These are phyloP conservation scores for Elaphurus davidianus DNA, from an alignment of 2,113 vertebrate species.

Conservation along the genomic window DNA sequence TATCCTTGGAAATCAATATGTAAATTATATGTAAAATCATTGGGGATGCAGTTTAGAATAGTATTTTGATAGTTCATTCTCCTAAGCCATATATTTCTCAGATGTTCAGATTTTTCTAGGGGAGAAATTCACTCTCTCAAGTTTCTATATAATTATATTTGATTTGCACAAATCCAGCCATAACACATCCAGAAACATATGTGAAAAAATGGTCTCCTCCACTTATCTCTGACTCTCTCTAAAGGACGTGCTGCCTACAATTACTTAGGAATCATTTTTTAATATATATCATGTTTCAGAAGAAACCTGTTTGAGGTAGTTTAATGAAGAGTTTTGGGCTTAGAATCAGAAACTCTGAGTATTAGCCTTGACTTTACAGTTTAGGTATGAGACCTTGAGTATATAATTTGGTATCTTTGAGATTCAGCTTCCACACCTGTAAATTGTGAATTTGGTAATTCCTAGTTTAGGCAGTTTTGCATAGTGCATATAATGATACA, in stretches of 20 bases:
- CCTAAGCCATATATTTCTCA: background rate
- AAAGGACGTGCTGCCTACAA: background rate
- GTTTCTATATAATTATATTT: background rate
- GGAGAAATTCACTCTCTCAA: background rate
- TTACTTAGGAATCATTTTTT: background rate
- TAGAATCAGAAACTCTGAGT: constrained; percentile 23
- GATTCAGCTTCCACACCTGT: background rate
- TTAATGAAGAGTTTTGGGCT: background rate
- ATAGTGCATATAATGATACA: background rate
- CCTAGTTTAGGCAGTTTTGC: background rate
- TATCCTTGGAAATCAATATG: background rate
- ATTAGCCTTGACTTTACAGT: background rate
- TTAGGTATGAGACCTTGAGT: background rate
- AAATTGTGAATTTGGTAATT: background rate
- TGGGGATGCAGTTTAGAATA: background rate
- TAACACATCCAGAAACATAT: background rate
- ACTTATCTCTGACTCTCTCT: background rate
- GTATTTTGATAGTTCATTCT: background rate
- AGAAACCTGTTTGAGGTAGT: background rate
- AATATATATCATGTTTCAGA: background rate
- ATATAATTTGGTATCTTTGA: background rate
- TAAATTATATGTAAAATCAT: background rate
- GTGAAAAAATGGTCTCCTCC: background rate
- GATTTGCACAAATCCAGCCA: background rate
- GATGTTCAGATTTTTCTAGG: background rate